A percentile compares a stretch with the other conserved stretches of the same genome.
phyloP scores from a whole-genome alignment of 2,113 vertebrate species.

The Syngnathus floridae region DNA sequence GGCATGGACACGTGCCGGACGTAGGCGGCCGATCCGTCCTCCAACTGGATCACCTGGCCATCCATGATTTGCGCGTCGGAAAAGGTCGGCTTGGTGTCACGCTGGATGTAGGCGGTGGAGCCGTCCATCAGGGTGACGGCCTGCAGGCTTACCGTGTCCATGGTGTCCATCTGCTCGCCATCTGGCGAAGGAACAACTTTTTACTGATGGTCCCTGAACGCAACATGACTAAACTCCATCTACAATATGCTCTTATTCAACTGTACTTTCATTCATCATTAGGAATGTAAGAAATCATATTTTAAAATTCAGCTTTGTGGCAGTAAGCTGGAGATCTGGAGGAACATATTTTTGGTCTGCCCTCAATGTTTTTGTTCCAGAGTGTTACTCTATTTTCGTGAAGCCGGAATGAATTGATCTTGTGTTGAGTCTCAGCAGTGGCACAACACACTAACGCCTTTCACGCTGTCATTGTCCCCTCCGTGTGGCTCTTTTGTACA shows the following conservation, averaged over 20 bases:
- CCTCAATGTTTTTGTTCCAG: not conserved
- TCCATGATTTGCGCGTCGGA: constrained; percentile 93
- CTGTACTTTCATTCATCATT: too few species aligned
- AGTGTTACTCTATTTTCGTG: not conserved
- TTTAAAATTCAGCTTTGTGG: too few species aligned
- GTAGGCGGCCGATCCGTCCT: constrained; percentile 95
- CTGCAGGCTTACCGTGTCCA: constrained; percentile 96
- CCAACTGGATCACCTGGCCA: constrained; percentile 95
- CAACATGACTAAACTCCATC: too few species aligned
- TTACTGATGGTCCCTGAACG: not conserved
- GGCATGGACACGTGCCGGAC: constrained; percentile 91
- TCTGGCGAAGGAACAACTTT: constrained; percentile 63
- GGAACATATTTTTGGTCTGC: not conserved
- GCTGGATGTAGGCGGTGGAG: constrained; percentile 95
- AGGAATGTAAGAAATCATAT: too few species aligned
- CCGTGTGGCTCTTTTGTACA: not conserved
- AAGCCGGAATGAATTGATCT: not conserved
- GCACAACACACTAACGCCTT: not conserved
- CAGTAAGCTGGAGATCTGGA: too few species aligned
- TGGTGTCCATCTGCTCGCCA: constrained; percentile 89
- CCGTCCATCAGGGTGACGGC: constrained; percentile 94
- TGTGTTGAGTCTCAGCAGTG: not conserved
- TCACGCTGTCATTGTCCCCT: not conserved
- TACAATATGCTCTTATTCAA: too few species aligned
- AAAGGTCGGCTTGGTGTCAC: constrained; percentile 81